Evolutionary conservation across 2,888 invertebrate genomes (phyloP), one percentile per base, ranked within the genome.

Genomic region (Boloria selene): DNA sequence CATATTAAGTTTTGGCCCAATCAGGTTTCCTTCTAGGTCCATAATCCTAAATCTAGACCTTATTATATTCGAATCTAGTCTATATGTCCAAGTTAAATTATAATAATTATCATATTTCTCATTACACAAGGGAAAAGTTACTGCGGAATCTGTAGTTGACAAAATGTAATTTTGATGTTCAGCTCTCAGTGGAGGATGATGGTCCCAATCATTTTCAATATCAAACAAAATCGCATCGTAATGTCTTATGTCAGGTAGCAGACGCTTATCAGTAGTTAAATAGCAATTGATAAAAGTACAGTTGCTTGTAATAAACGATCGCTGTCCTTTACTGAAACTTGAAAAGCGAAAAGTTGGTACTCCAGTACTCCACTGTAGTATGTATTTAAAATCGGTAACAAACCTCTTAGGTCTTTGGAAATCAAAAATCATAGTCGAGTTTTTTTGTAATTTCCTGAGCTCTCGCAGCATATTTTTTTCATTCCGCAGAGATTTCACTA

Each of bases 201-300:
- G 18, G 18, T 86, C 84, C 86, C 86, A 88, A 64, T 70, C 71
- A 61, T 82, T 83, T 69, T 90, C 87, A 0, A 87, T 88, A 61
- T 94, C 93, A 62, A 94, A 94, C 0, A 94, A 56, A 6, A 94
- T 80, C 0, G 93, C 94, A 54, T 94, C 93, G 47, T 78, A 91
- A 38, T 82, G 70, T 14, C 83, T 77, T 5, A 86, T 78, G 63
- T 93, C 84, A 0, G 79, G 72, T 0, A 90, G 69, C 53, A 73
- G 83, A 4, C 69, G 74, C 60, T 78, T 86, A 4, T 86, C 76
- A 38, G 75, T 80, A 0, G 88, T 93, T 0, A 93, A 75, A 65
- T 77, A 90, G 69, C 94, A 94, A 61, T 93, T 91, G 13, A 75
- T 77, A 64, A 82, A 80, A 0, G 83, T 74, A 67, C 93, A 92